Evolutionary conservation across 2,888 invertebrate genomes (phyloP).

Genomic region (Orthonevra nobilis): DNA sequence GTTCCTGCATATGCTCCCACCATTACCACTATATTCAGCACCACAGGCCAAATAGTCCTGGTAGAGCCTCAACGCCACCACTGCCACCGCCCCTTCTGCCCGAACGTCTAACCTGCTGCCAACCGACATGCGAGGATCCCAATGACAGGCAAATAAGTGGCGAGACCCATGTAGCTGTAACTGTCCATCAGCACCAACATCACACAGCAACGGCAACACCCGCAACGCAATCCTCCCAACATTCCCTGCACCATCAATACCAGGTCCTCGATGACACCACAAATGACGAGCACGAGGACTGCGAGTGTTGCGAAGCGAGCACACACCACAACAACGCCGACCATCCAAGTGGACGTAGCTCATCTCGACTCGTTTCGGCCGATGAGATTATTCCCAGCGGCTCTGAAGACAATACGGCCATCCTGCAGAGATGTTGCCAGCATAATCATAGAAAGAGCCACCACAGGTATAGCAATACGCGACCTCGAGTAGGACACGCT

Average conservation of each 20-base stretch:
- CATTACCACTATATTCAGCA: conserved; percentile 80
- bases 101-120: conserved; percentile 62
- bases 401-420: conserved; percentile 71
- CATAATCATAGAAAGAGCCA: conserved; percentile 68
- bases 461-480: conserved; percentile 62
- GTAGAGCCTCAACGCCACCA: conserved; percentile 68
- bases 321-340: conserved; percentile 46
- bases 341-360: conserved; percentile 63
- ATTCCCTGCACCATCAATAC: conserved; percentile 65
- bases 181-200: conserved; percentile 72
- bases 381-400: conserved; percentile 73
- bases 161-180: conserved; percentile 72
- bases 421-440: conserved; percentile 63
- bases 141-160: conserved; percentile 72
- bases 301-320: conserved; percentile 54
- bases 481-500: conserved; percentile 52
- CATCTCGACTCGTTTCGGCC: conserved; percentile 61
- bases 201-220: conserved; percentile 65
- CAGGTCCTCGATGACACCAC: conserved; percentile 69
- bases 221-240: conserved; percentile 59
- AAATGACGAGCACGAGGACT: conserved; percentile 64
- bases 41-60: conserved; percentile 75
- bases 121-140: conserved; percentile 63
- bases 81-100: conserved; percentile 59
- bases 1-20: conserved; percentile 75